Conservation (phyloP, 2,888 invertebrate species). For the Pachymerium ferrugineum region DNA sequence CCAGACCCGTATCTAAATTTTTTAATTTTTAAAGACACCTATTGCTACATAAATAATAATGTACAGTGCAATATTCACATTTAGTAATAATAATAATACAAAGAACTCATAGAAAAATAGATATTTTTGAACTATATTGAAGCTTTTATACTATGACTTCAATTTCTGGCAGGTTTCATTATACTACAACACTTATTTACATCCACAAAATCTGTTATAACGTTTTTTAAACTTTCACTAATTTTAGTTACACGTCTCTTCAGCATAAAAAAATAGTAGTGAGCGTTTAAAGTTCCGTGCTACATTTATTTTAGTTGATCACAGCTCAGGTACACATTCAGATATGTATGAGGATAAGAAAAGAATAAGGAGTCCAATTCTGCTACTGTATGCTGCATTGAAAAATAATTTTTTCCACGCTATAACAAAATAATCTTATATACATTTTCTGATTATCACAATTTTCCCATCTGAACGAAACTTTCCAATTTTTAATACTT, state of each 20-base stretch:
- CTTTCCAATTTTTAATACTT: not conserved
- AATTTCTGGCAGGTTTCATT: not conserved
- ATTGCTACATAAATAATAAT: no score
- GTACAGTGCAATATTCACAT: no score
- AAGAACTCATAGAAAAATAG: slow-evolving; percentile 12
- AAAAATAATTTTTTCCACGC: not conserved
- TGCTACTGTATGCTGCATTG: not conserved
- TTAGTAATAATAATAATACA: no score
- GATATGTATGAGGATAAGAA: slow-evolving; percentile 28
- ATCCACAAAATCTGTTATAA: not conserved
- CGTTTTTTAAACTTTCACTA: not conserved
- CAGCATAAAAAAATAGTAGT: not conserved
- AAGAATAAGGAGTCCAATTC: slow-evolving; percentile 12
- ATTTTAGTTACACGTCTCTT: not conserved
- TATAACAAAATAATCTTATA: not conserved
- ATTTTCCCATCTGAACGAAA: no score
- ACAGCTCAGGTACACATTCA: slow-evolving; percentile 26
- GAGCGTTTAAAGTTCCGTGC: not conserved
- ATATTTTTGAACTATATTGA: not conserved
- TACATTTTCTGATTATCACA: not conserved
- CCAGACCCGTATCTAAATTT: no score
- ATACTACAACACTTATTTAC: not conserved
- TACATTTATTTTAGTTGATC: not conserved
- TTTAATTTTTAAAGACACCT: no score
- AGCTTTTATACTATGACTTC: not conserved